These are phyloP conservation scores for Ginglymostoma cirratum DNA, from an alignment of 2,113 vertebrate genomes.

Conservation along the genomic window DNA sequence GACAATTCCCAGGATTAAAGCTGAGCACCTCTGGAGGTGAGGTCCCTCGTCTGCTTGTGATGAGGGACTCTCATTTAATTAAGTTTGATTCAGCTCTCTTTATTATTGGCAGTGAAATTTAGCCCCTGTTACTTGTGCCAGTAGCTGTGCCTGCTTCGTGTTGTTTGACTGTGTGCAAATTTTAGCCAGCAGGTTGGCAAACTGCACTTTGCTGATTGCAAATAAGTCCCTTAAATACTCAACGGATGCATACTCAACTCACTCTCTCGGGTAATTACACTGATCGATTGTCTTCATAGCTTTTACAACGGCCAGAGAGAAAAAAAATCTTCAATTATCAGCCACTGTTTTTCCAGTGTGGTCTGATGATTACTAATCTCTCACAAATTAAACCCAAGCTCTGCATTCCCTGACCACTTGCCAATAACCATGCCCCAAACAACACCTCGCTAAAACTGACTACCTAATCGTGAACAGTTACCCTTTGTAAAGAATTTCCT, in stretches of 20 bases:
- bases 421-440: neutral
- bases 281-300: neutral
- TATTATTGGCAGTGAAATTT: neutral
- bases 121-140: neutral
- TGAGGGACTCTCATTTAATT: neutral
- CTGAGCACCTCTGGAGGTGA: neutral
- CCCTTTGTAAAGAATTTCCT: neutral
- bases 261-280: neutral
- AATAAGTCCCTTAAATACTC: neutral
- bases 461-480: neutral
- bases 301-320: neutral
- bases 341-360: neutral
- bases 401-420: neutral
- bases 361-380: neutral
- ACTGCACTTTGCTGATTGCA: neutral
- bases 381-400: neutral
- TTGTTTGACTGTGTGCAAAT: neutral
- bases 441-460: neutral
- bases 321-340: constrained; percentile 6
- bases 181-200: neutral
- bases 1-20: neutral
- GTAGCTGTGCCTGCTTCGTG: neutral
- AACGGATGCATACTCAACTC: neutral
- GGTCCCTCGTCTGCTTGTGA: neutral
- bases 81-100: neutral